phyloP scores from a whole-genome alignment of 2,797 vertebrate genomes.

The Crossoptilon crossoptilon region DNA sequence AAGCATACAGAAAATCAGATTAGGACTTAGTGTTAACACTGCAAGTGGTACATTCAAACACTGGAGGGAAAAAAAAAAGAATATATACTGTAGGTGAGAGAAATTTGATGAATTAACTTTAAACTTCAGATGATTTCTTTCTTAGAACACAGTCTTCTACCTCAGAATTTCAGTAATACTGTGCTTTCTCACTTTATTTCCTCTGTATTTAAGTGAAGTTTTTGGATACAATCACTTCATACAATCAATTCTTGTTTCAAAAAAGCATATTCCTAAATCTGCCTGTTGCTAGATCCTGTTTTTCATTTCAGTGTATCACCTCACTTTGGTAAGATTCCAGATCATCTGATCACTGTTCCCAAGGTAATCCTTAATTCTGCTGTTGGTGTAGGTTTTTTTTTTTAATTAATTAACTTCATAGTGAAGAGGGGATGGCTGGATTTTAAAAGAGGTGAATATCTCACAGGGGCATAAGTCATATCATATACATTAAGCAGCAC shows the following conservation, averaged over 20 bases:
- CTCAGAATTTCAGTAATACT: background rate
- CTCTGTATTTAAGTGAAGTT: background rate
- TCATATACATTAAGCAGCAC: background rate
- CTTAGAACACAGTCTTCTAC: background rate
- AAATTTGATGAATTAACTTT: conserved; percentile 52
- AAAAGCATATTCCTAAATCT: background rate
- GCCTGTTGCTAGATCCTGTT: background rate
- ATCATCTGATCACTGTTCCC: background rate
- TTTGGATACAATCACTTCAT: background rate
- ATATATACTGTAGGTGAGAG: background rate
- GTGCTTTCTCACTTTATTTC: background rate
- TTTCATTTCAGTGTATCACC: background rate
- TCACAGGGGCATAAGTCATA: background rate
- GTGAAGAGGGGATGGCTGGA: background rate
- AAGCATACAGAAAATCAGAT: conserved; percentile 62
- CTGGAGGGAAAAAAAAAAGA: background rate
- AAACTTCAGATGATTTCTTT: conserved; percentile 13
- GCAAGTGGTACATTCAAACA: conserved; percentile 43
- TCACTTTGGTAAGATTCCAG: background rate
- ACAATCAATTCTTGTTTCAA: background rate
- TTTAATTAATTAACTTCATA: conserved; percentile 34
- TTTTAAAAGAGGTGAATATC: conserved; percentile 33
- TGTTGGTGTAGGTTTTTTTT: rapidly evolving
- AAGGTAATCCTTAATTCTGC: conserved; percentile 33
- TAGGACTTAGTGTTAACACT: conserved; percentile 52